Conservation (phyloP, 2,113 vertebrate species). For the Arenaria interpres region DNA sequence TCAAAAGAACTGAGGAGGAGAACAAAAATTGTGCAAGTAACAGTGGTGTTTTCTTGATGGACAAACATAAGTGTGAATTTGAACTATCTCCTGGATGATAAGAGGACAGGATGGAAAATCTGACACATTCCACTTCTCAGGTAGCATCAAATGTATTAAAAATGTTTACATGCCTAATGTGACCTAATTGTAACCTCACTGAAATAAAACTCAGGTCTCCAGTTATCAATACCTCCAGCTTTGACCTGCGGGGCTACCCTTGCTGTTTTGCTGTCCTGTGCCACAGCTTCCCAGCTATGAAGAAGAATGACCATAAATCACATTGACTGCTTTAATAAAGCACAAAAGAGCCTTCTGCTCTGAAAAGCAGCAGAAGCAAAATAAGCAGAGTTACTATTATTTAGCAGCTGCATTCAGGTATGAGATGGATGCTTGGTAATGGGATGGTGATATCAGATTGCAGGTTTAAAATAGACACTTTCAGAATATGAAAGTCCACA, state of each 20-base stretch:
- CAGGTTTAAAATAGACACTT: slow-evolving; percentile 12
- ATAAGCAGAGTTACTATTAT: background rate
- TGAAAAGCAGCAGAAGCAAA: background rate
- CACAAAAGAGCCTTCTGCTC: background rate
- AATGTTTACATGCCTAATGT: background rate
- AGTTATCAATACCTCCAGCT: background rate
- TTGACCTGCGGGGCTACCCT: background rate
- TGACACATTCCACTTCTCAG: background rate
- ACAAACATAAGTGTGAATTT: background rate
- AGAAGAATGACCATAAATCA: background rate
- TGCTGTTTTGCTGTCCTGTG: background rate
- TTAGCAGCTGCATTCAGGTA: background rate
- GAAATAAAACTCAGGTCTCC: background rate
- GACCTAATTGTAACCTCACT: background rate
- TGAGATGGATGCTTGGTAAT: background rate
- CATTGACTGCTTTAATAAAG: background rate
- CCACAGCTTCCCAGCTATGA: background rate
- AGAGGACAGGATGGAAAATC: background rate
- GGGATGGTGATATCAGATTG: background rate
- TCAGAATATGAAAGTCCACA: background rate
- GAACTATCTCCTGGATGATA: background rate
- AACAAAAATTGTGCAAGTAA: background rate
- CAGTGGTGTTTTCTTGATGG: background rate
- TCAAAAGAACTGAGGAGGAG: background rate
- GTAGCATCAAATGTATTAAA: background rate